Base-by-base conservation (phyloP, 2,888 invertebrate genomes). In the Tenthredo amoena region DNA sequence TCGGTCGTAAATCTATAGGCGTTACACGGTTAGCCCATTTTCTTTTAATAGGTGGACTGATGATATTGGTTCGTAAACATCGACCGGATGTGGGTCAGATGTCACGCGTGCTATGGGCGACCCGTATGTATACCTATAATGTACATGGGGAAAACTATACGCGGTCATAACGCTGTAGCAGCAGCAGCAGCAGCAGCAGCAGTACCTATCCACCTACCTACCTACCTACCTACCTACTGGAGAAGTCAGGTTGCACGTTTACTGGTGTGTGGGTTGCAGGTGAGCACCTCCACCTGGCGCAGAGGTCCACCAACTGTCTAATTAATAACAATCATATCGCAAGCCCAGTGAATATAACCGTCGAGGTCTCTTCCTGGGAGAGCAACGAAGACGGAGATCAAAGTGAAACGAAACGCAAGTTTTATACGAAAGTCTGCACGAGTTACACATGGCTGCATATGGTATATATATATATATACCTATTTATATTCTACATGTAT, bases 51-150 rank as follows among this genome's bases (percentile, higher is more conserved):
- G 87, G 58, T 58, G 26, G 40, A 40, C 68, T 47, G 81, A 85
- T 86, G 84, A 84, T 87, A 88, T 87, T 87, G 86, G 87, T 55
- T 86, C 86, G 85, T 87, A 86, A 87, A 87, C 87, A 87, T 87
- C 84, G 87, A 84, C 89, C 89, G 90, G 90, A 91, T 91, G 91
- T 91, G 91, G 91, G 90, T 90, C 90, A 88, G 88, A 87, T 89
- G 90, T 89, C 91, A 90, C 83, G 68, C 55, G 31, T 83, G 83
- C 68, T 87, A 87, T 89, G 88, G 87, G 87, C 89, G 88, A 89
- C 89, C 89, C 90, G 88, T 89, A 89, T 89, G 86, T 43, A n/a
- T 72, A 58, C 18, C 68, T 68, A 26, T 62, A 62, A 26, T 26
- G 26, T 62, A 83, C 47, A 62, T 40, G 40, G 26, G 81, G 50